Base-by-base conservation (phyloP, 37 sponge, comb jelly and placozoan species). In the Petrosia ficiformis region DNA sequence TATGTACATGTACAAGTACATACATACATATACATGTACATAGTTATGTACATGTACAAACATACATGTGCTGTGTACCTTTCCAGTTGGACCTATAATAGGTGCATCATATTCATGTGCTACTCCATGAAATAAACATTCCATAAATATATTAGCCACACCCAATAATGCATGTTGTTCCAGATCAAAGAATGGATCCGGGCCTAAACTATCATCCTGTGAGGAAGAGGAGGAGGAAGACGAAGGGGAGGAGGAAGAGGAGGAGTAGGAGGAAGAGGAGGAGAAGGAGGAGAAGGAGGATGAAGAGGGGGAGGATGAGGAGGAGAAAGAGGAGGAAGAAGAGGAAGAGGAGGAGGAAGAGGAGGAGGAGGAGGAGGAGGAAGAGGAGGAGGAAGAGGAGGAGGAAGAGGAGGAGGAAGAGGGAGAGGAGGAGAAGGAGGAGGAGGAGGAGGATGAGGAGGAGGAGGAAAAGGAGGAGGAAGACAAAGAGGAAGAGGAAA, bases 141-240 rank as follows among this genome's bases (percentile, higher is more conserved):
- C 89, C 82, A 98, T 78, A 74, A 84, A 98, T 6, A 95, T 52
- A 72, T 98, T 98, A 42, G 96, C 96, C 44, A 98, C 96, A 29
- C 98, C 99, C 52, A 98, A 40, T 59, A 98, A 84, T 6, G 94
- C 81, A 83, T 98, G 99, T 77, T 84, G 79, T 82, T 98, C 99
- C 68, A 95, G 57, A 67, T 98, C 99, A 61, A 83, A 91, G 75
- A 98, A 92, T 32, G 93, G 96, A 52, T 95, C 97, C 26, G 85
- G 75, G 0, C 81, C 84, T 37, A 87, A 42, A 1, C 72, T 70
- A 26, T 84, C 89, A 29, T 93, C 89, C 85, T 80, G 68, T 48
- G 57, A 24, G 36, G 29, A n/a, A 39, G 48, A 71, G 28, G 48
- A 39, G 22, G 36, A n/a, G n/a, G n/a, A n/a, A n/a, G n/a, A n/a